Base-by-base conservation (phyloP, 2,797 vertebrate species). In the Anisognathus igniventris region DNA sequence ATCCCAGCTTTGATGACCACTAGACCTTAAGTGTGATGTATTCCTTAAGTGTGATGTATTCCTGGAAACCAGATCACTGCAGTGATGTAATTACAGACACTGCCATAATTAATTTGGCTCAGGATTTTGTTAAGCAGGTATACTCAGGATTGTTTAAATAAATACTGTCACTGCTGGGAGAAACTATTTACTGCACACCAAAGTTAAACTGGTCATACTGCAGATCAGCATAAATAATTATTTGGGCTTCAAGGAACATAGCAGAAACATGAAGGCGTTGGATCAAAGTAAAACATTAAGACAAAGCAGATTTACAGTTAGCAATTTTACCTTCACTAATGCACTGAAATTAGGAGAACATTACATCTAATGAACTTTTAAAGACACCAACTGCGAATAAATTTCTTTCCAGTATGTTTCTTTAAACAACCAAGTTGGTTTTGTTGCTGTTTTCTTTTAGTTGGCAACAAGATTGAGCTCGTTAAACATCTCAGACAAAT, bases 61-160 rank as follows among this genome's bases (percentile, higher is more conserved):
- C 73, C 61, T 74, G 57, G 77, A 82, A 81, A 85, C 28, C 20
- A 85, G 64, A 86, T 82, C 87, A 72, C 61, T 74, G 70, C 5
- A 61, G 53, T 50, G 61, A 67, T 48, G 57, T 61, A 74, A 74
- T 85, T 92, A 88, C 54, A 86, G 86, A 83, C 66, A 57, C 35
- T 71, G 83, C 40, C 39, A 25, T 50, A 45, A 64, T 33, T 79
- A 77, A 90, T 74, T 62, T 92, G 81, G 71, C 54, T 80, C 37
- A 75, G 54, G 42, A 51, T 81, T 92, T 87, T 79, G 66, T 77
- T 92, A 84, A 90, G 84, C 53, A 83, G 82, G 82, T 86, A 85
- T 47, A 53, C 31, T n/a, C 33, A 48, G 64, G 56, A 44, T 89
- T 76, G 53, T 87, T 91, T 92, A 93, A 94, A 93, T 35, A 85